Percentiles rank a stretch among this genome's conserved stretches.
Conservation (phyloP, 1,140 invertebrate species). For the Orchestia grillus region DNA sequence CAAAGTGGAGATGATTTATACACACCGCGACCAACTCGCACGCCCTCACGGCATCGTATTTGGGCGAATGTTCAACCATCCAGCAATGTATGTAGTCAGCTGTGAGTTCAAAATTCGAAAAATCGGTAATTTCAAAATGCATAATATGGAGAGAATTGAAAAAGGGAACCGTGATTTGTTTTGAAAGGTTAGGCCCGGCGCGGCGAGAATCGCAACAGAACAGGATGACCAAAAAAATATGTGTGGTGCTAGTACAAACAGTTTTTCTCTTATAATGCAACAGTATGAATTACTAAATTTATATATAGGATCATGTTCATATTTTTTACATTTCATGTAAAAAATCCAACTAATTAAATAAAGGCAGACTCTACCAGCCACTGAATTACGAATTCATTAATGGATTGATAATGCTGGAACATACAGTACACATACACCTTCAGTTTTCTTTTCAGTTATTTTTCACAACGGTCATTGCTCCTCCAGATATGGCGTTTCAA, state of each 20-base stretch:
- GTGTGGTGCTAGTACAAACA: background rate
- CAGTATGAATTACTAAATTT: background rate
- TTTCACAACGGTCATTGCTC: too few species aligned
- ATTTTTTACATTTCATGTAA: background rate
- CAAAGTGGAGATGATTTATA: background rate
- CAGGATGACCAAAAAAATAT: background rate
- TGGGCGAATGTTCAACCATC: background rate
- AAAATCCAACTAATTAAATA: background rate
- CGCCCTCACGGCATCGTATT: background rate
- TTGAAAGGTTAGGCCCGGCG: background rate
- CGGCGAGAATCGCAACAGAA: background rate
- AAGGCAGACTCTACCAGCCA: background rate
- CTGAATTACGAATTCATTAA: too few species aligned
- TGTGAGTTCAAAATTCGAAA: background rate
- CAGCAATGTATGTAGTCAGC: background rate
- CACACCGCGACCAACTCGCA: background rate
- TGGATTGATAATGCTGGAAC: too few species aligned
- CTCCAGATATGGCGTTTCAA: too few species aligned
- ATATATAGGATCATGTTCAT: too few species aligned
- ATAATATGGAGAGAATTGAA: too few species aligned
- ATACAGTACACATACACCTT: too few species aligned
- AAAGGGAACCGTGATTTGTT: too few species aligned
- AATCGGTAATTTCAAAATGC: background rate
- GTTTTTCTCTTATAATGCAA: background rate
- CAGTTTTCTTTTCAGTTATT: too few species aligned